phyloP scores from a whole-genome alignment of 1,140 invertebrate species.

The Bombus confusus region DNA sequence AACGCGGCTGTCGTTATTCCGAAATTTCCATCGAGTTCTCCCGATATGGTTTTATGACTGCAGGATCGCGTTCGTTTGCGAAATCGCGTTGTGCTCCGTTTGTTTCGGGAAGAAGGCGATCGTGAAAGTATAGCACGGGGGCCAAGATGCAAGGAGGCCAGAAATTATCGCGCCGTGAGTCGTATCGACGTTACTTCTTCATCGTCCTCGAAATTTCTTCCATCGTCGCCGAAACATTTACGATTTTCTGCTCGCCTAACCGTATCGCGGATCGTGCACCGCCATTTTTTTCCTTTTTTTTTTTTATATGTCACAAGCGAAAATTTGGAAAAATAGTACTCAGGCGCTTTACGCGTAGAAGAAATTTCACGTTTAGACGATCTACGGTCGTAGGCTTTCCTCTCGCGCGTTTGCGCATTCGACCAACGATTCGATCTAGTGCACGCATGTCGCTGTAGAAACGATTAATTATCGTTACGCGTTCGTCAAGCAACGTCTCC shows the following conservation, averaged over 20 bases:
- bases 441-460: background rate
- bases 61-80: background rate
- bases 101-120: background rate
- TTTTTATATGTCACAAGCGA: too few relatives aligned
- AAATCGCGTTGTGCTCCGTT: constrained; percentile 10
- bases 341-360: background rate
- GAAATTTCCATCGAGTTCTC: constrained; percentile 16
- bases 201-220: too few relatives aligned
- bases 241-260: too few relatives aligned
- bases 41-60: background rate
- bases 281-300: too few relatives aligned
- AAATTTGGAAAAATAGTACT: too few relatives aligned
- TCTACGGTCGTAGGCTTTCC: background rate
- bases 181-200: too few relatives aligned
- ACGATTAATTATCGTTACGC: constrained; percentile 40
- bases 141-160: too few relatives aligned
- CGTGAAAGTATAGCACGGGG: background rate
- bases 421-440: constrained; percentile 31
- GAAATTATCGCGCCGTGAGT: too few relatives aligned
- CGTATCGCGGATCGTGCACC: too few relatives aligned
- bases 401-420: constrained; percentile 9
- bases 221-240: too few relatives aligned
- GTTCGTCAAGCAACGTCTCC: constrained; percentile 39
- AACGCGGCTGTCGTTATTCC: constrained; percentile 2
- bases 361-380: background rate